Evolutionary conservation across 2,797 vertebrate species (phyloP).

Genomic region (Onychomys torridus): DNA sequence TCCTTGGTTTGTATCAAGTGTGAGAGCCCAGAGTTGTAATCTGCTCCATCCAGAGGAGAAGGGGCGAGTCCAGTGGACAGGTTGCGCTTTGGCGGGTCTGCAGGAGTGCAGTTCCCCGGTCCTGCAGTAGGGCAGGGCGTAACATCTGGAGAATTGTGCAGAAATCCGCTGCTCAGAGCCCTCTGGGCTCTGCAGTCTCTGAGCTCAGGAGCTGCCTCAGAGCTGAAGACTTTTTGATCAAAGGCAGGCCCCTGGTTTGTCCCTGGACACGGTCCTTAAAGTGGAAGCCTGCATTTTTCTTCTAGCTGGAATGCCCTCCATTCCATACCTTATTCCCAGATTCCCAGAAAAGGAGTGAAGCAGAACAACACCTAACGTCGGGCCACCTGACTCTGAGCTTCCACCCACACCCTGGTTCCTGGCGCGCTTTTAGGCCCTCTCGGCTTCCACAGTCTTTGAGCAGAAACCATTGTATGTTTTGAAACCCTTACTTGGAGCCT

Average conservation of each 20-base stretch:
- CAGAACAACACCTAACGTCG: background rate
- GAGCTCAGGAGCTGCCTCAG: rapidly evolving
- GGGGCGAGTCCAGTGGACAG: too few species aligned
- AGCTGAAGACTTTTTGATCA: background rate
- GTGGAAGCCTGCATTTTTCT: background rate
- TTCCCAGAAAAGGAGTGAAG: background rate
- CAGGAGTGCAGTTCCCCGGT: rapidly evolving
- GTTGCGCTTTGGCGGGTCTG: background rate
- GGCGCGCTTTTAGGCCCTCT: rapidly evolving
- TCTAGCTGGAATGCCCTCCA: background rate
- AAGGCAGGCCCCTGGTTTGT: background rate
- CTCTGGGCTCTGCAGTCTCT: rapidly evolving
- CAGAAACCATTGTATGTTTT: background rate
- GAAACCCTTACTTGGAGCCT: background rate
- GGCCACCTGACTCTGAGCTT: background rate
- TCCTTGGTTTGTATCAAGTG: too few species aligned
- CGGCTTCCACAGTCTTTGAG: too few species aligned
- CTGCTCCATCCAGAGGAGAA: background rate
- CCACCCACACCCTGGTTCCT: background rate
- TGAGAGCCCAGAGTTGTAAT: background rate
- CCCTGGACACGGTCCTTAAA: background rate
- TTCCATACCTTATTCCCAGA: background rate
- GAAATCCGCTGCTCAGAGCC: rapidly evolving
- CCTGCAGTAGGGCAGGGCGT: rapidly evolving
- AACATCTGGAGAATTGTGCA: rapidly evolving